Conservation (phyloP, 2,113 vertebrate species). For the Forbesichthys papilliferus region DNA sequence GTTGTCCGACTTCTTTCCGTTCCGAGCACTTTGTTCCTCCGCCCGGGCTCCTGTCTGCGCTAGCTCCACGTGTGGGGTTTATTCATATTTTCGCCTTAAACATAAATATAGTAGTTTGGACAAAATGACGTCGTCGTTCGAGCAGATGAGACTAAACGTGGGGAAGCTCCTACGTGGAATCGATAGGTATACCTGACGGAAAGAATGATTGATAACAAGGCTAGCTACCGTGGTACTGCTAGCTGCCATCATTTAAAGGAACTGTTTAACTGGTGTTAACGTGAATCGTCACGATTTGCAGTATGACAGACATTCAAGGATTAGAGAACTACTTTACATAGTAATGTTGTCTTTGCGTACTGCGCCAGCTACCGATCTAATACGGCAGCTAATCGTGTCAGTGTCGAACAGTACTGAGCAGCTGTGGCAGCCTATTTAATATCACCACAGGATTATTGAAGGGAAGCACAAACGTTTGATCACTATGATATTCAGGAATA, state of each 20-base stretch:
- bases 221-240: background rate
- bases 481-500: too few species aligned
- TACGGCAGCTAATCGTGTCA: too few species aligned
- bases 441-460: too few species aligned
- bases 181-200: constrained; percentile 77
- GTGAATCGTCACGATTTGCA: too few species aligned
- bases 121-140: constrained; percentile 83
- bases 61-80: constrained; percentile 53
- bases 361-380: too few species aligned
- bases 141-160: constrained; percentile 92
- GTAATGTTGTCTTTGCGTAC: too few species aligned
- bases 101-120: background rate
- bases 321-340: too few species aligned
- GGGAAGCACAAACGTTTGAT: too few species aligned
- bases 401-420: too few species aligned
- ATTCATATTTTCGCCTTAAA: background rate
- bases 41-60: background rate
- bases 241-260: constrained; percentile 3
- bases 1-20: constrained; percentile 40
- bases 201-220: fast-evolving
- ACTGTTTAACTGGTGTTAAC: too few species aligned
- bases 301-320: too few species aligned
- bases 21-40: constrained; percentile 44
- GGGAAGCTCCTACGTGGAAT: constrained; percentile 88
- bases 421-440: too few species aligned